Evolutionary conservation across 1,140 invertebrate genomes (phyloP), one percentile per base, ranked within the genome.

Genomic region (Temnothorax curvispinosus): DNA sequence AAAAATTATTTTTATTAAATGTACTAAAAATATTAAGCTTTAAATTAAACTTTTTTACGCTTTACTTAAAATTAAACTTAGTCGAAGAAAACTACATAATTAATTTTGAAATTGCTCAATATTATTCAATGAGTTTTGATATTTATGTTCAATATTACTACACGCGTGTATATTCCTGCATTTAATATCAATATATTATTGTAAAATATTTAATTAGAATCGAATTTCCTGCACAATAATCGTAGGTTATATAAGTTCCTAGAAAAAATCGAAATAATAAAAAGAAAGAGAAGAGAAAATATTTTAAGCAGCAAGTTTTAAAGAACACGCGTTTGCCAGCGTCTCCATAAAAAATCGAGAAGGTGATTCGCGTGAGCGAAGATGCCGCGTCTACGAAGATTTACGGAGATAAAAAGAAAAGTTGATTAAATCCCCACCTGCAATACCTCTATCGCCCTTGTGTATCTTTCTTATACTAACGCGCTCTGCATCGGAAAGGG

Each of bases 371-470:
- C 56, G n/a, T 6, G 47, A 18, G 44, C 50, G 44, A 69, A 78
- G 65, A 32, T 65, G 35, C 50, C 35, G 64, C 58, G 47, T 47
- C 38, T 56, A 71, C 47, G 35, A 71, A 90, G 91, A 93, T 93
- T 92, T 92, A 92, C 69, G 90, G 90, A 86, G 90, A 88, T 64
- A 92, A 92, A 91, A 91, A 86, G 81, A 80, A 87, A 89, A 90
- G 86, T 93, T 92, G 86, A 93, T 92, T 93, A 92, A 93, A 90
- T 82, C 81, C 35, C 41, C 86, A 60, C 58, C 77, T 60, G 69
- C 74, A 64, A 65, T 87, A 44, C 54, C 35, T 78, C 52, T 52
- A 13, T 50, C 87, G 6, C 15, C 44, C 15, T 69, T 50, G 52
- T 87, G 44, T 72, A 72, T 87, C 60, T 82, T 69, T 71, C 65